A percentile compares a stretch with the other conserved stretches of the same genome.
Conservation (phyloP, 2,113 vertebrate species). For the Mixornis gularis region DNA sequence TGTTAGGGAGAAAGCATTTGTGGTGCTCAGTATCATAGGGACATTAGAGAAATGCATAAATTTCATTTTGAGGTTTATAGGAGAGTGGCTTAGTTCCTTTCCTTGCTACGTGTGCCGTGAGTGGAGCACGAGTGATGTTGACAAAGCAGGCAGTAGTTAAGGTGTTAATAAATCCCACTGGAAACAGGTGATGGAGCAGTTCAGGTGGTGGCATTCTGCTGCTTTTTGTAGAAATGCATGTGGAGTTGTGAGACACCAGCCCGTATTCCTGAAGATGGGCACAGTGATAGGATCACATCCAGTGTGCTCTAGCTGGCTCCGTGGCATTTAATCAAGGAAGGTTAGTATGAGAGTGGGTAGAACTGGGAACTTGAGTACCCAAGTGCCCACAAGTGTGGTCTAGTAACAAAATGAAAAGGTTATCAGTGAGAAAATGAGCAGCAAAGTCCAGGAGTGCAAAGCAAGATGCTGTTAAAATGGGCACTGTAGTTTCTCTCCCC, state of each 20-base stretch:
- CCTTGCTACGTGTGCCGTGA: rapidly evolving
- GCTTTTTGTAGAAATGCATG: background rate
- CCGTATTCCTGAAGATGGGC: background rate
- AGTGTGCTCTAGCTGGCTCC: background rate
- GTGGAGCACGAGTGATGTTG: rapidly evolving
- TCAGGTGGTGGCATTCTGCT: background rate
- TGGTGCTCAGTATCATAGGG: background rate
- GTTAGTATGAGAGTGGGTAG: background rate
- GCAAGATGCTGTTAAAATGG: background rate
- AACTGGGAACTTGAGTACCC: background rate
- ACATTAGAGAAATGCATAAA: background rate
- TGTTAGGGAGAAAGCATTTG: background rate
- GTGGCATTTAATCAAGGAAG: background rate
- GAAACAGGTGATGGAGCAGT: background rate
- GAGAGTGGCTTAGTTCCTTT: background rate
- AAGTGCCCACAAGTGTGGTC: background rate
- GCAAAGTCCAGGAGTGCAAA: background rate
- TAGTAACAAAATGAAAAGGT: background rate
- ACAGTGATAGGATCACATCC: rapidly evolving
- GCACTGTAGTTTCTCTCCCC: background rate
- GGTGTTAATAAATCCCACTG: background rate
- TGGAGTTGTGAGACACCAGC: background rate
- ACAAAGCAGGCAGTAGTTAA: background rate
- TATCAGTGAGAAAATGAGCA: background rate
- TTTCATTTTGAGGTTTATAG: background rate